A percentile compares a stretch with the other conserved stretches of the same genome.
These are phyloP conservation scores for Zophobas atratus DNA, from an alignment of 1,140 invertebrate species.

Conservation along the genomic window DNA sequence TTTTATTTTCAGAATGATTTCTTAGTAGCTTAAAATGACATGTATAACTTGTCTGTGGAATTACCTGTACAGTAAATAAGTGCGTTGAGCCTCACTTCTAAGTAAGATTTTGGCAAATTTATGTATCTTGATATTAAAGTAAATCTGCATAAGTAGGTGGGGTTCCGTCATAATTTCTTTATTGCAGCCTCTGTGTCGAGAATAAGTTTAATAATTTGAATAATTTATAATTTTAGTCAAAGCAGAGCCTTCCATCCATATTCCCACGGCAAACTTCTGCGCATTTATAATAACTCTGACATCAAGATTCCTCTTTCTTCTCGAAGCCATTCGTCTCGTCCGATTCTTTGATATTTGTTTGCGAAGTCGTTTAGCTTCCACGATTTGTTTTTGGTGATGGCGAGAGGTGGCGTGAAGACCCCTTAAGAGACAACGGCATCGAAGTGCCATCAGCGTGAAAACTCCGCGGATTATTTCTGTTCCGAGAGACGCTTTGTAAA, in stretches of 20 bases:
- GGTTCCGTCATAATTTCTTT: too few relatives aligned
- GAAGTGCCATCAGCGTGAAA: conserved; percentile 19
- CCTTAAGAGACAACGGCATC: conserved; percentile 12
- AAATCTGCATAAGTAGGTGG: too few relatives aligned
- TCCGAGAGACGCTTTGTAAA: conserved; percentile 33
- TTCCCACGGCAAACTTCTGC: neutral
- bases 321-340: neutral
- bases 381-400: conserved; percentile 9
- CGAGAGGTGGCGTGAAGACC: conserved; percentile 2
- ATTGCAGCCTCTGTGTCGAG: neutral
- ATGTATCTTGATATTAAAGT: too few relatives aligned
- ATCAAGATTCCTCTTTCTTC: neutral
- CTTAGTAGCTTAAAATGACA: too few relatives aligned
- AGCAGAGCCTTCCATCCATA: neutral
- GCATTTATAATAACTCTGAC: neutral
- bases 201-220: neutral
- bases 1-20: too few relatives aligned
- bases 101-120: too few relatives aligned
- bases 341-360: neutral
- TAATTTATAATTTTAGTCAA: neutral
- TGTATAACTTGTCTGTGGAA: too few relatives aligned
- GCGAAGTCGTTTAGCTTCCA: conserved; percentile 6
- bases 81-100: too few relatives aligned
- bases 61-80: too few relatives aligned
- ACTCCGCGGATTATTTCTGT: conserved; percentile 24